These are phyloP conservation scores for Saccopteryx bilineata DNA, from an alignment of 2,113 vertebrate species.

Conservation along the genomic window DNA sequence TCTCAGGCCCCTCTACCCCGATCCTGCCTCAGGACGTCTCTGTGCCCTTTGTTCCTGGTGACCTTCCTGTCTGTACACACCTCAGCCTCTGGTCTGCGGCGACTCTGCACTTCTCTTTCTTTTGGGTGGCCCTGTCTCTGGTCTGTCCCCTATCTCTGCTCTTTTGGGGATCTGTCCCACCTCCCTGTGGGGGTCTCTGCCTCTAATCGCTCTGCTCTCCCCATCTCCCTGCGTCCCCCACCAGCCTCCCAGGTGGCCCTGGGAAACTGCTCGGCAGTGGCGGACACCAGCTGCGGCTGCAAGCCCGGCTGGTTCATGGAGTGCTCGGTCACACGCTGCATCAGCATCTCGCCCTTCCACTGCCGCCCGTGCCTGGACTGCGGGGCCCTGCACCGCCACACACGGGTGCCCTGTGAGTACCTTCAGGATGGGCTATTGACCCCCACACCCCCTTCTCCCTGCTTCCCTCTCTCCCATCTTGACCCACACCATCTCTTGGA, in stretches of 20 bases:
- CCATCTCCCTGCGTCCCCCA: background rate
- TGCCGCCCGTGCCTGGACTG: slow-evolving; percentile 78
- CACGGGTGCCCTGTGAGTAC: background rate
- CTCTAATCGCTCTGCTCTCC: background rate
- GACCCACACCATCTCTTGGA: background rate
- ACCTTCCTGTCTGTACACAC: background rate
- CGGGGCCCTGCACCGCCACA: slow-evolving; percentile 72
- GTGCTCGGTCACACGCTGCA: background rate
- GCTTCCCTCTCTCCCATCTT: background rate
- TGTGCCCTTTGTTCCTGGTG: background rate
- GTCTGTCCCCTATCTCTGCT: background rate
- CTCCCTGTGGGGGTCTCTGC: background rate
- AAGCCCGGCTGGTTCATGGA: background rate
- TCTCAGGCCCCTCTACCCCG: fast-evolving
- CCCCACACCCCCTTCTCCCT: fast-evolving
- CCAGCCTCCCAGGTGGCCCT: slow-evolving; percentile 81
- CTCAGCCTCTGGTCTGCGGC: background rate
- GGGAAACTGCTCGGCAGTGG: slow-evolving; percentile 81
- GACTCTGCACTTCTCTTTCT: background rate
- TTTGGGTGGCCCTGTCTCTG: background rate
- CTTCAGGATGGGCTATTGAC: fast-evolving
- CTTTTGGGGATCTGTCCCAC: background rate
- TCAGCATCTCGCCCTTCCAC: background rate
- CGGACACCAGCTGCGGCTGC: slow-evolving; percentile 83
- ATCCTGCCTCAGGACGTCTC: background rate